These are phyloP conservation scores for Atta texana DNA, from an alignment of 1,140 invertebrate species.

Conservation along the genomic window DNA sequence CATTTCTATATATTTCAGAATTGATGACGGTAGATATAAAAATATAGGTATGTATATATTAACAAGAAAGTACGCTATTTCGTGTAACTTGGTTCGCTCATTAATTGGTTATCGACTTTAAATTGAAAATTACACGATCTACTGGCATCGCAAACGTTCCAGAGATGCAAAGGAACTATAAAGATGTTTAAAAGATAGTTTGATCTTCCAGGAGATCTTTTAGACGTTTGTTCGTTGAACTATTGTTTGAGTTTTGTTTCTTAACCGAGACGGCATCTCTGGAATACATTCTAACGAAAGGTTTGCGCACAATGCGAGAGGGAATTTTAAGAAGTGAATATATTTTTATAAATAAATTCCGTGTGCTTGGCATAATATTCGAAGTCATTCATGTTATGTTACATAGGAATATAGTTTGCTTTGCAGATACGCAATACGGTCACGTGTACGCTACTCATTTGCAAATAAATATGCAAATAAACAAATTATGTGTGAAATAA, in stretches of 20 bases:
- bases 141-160: not conserved
- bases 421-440: constrained; percentile 5
- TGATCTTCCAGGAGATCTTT: constrained; percentile 3
- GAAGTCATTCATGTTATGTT: not conserved
- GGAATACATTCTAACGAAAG: constrained; percentile 24
- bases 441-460: constrained; percentile 1
- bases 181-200: constrained; percentile 22
- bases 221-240: not conserved
- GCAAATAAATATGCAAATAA: constrained; percentile 37
- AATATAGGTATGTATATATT: not conserved
- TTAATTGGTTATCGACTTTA: constrained; percentile 27
- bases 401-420: constrained; percentile 25
- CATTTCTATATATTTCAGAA: not conserved
- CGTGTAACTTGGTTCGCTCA: not conserved
- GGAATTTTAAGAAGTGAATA: constrained; percentile 38
- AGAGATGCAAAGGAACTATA: not conserved
- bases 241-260: constrained; percentile 37
- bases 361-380: constrained; percentile 41
- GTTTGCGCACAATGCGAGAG: constrained; percentile 8
- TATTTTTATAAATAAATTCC: not conserved
- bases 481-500: not conserved
- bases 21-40: not conserved
- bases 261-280: not conserved
- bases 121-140: constrained; percentile 27
- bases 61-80: too few relatives aligned